Percentiles rank a stretch among this genome's conserved stretches.
Evolutionary conservation across 2,888 invertebrate genomes (phyloP).

Genomic region (Lasioglossum villosulum): DNA sequence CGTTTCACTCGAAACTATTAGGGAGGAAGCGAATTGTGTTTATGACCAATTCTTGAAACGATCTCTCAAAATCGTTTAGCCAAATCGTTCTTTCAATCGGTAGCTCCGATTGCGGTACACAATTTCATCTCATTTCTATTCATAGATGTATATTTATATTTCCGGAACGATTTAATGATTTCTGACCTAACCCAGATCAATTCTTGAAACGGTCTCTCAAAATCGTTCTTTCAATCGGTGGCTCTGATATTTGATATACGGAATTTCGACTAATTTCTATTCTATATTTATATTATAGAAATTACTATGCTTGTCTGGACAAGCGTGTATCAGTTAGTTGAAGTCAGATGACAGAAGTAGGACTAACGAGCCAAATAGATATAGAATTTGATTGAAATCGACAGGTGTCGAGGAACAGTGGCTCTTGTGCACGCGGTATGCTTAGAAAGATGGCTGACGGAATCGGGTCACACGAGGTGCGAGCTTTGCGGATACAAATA

Average conservation of each 20-base stretch:
- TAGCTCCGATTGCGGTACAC: too few species aligned
- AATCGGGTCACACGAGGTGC: constrained; percentile 85
- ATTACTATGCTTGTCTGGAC: too few species aligned
- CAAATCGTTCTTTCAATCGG: background rate
- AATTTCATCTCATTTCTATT: too few species aligned
- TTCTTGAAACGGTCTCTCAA: background rate
- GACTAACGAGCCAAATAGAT: background rate
- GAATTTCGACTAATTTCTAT: too few species aligned
- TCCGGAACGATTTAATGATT: too few species aligned
- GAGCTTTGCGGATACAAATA: constrained; percentile 86
- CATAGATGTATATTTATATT: too few species aligned
- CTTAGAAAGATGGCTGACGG: constrained; percentile 86
- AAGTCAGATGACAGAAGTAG: background rate
- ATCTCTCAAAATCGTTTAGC: background rate
- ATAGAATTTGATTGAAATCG: constrained; percentile 68
- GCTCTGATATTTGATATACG: too few species aligned
- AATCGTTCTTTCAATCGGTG: background rate
- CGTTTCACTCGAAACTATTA: background rate
- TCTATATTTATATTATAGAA: too few species aligned
- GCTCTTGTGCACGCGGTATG: constrained; percentile 86
- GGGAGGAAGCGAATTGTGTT: background rate
- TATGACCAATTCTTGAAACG: background rate
- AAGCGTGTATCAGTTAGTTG: background rate
- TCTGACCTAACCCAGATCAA: too few species aligned
- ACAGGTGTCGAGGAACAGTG: constrained; percentile 86